Evolutionary conservation across 2,888 invertebrate species (phyloP), one percentile per base, ranked within the genome.

Genomic region (Dryobotodes eremita): DNA sequence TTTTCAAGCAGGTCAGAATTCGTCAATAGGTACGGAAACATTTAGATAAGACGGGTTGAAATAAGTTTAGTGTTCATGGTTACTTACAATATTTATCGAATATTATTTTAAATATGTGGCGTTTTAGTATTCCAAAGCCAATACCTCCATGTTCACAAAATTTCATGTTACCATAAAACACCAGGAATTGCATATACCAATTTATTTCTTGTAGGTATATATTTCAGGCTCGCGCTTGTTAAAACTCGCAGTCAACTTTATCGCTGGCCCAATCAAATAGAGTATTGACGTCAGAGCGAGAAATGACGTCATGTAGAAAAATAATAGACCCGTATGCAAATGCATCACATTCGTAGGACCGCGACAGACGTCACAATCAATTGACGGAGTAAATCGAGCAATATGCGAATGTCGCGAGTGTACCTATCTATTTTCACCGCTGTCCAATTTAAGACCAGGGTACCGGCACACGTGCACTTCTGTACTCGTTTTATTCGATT

Each of bases 401-500:
- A 75, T 84, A 86, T 82, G 84, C 85, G 31, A 83, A 84, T 64
- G 80, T 50, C 50, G 26, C 15, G 15, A 26, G 26, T 26, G 17
- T 71, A 80, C 73, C 82, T 70, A 78, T 85, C 78, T 84, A 84
- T 89, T 85, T 84, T 74, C 84, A 85, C 79, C 64, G 73, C 83
- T 71, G 81, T 83, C 69, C 87, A 76, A 83, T 88, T 85, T 81
- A 72, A 88, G 88, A 86, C 80, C 81, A 76, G 84, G 85, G 82
- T 62, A 75, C 79, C 80, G 59, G 78, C 82, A 84, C 90, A 90
- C 90, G 89, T 91, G 91, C 83, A 84, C 69, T 77, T 83, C 62
- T 73, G 76, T 68, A 76, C 80, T 87, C 80, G 86, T 90, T 91
- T 92, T 91, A 88, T 92, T 91, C 89, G 85, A 88, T 89, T 89